Conservation (phyloP, 2,797 vertebrate genomes). For the Protosalanx chinensis region DNA sequence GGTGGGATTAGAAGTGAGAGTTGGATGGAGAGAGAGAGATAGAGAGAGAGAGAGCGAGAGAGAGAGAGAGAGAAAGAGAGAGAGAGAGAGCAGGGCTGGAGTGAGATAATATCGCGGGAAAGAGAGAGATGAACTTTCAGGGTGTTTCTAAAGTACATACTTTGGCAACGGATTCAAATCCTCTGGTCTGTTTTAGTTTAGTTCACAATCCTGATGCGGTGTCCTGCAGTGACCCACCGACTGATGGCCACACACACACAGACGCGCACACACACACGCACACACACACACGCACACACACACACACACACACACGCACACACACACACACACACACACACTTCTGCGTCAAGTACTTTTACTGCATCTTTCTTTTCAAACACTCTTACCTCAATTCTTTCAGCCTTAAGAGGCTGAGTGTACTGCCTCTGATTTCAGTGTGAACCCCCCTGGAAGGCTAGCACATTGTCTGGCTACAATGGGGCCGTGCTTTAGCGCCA, state of each 20-base stretch:
- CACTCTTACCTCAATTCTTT: constrained; percentile 35
- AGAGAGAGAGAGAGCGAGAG: not conserved
- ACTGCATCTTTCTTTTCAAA: constrained; percentile 23
- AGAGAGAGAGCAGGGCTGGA: not conserved
- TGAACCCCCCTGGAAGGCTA: constrained; percentile 37
- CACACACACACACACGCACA: constrained; percentile 26
- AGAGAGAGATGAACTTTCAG: constrained; percentile 20
- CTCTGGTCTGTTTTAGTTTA: constrained; percentile 24
- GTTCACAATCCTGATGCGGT: constrained; percentile 6
- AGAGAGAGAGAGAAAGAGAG: not conserved
- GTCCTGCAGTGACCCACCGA: constrained; percentile 20
- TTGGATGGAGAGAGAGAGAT: too few species aligned
- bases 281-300: constrained; percentile 23
- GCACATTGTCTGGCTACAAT: constrained; percentile 46
- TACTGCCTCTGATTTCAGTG: constrained; percentile 33
- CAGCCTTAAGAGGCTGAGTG: constrained; percentile 19
- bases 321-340: constrained; percentile 24
- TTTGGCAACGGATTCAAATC: constrained; percentile 16
- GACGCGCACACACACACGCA: constrained; percentile 21
- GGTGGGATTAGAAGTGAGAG: too few species aligned
- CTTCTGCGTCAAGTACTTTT: constrained; percentile 25
- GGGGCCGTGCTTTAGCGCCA: constrained; percentile 23
- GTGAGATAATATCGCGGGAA: not conserved
- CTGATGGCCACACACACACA: constrained; percentile 26
- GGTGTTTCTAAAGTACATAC: constrained; percentile 20